Evolutionary conservation across 2,113 vertebrate species (phyloP).

Genomic region (Muntiacus reevesi): DNA sequence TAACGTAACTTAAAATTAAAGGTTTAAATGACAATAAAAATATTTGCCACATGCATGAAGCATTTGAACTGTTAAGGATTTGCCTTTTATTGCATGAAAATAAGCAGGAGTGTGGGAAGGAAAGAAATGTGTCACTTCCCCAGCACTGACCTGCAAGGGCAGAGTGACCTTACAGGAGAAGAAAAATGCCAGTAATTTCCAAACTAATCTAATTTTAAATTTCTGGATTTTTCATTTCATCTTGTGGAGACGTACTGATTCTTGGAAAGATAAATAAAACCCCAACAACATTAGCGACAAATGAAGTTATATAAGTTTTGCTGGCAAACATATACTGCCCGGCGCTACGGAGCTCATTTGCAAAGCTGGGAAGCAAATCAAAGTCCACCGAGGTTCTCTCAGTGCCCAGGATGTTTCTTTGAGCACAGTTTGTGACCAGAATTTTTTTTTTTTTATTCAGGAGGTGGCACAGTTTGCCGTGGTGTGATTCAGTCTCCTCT

Average conservation of each 20-base stretch:
- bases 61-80: background rate
- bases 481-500: constrained; percentile 11
- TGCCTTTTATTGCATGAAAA: constrained; percentile 40
- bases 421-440: constrained; percentile 40
- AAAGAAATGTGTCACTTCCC: constrained; percentile 64
- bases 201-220: constrained; percentile 69
- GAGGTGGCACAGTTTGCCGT: background rate
- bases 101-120: constrained; percentile 50
- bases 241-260: constrained; percentile 24
- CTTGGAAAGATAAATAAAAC: background rate
- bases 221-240: constrained; percentile 55
- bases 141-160: constrained; percentile 47
- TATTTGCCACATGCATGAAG: constrained; percentile 6
- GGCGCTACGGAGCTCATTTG: background rate
- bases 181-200: constrained; percentile 53
- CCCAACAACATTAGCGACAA: background rate
- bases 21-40: constrained; percentile 47
- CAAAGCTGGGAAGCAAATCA: constrained; percentile 1
- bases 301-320: background rate
- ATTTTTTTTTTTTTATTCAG: background rate
- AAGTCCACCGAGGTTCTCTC: background rate
- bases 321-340: background rate
- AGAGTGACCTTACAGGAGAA: constrained; percentile 60
- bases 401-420: constrained; percentile 14
- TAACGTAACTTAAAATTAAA: constrained; percentile 16